Conservation (phyloP, 2,888 invertebrate genomes). For the Caenorhabditis sp. region DNA sequence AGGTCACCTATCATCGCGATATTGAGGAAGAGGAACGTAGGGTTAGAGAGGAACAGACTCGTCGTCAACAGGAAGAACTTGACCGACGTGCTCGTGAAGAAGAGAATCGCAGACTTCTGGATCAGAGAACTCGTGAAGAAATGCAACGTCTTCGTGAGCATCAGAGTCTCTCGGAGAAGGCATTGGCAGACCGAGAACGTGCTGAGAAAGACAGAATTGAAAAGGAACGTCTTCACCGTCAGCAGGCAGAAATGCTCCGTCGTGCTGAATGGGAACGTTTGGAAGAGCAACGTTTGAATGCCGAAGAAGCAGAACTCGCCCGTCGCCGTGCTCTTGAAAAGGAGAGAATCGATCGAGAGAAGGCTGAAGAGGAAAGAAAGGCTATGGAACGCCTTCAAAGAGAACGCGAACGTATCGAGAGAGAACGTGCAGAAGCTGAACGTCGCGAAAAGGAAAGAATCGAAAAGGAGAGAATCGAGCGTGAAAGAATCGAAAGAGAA, state of each 20-base stretch:
- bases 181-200: constrained; percentile 75
- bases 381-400: constrained; percentile 66
- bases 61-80: constrained; percentile 60
- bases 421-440: constrained; percentile 76
- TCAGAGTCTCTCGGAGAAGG: constrained; percentile 74
- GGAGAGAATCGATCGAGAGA: constrained; percentile 74
- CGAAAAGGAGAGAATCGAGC: constrained; percentile 73
- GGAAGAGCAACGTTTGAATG: constrained; percentile 73
- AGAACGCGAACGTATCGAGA: constrained; percentile 73
- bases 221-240: constrained; percentile 58
- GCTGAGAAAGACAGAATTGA: constrained; percentile 76
- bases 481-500: constrained; percentile 72
- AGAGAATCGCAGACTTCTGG: constrained; percentile 76
- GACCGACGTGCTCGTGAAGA: constrained; percentile 76
- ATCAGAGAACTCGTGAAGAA: constrained; percentile 77
- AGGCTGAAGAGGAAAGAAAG: constrained; percentile 60
- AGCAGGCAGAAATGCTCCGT: constrained; percentile 68
- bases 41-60: constrained; percentile 76
- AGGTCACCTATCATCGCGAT: constrained; percentile 71
- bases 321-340: constrained; percentile 67
- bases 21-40: constrained; percentile 82
- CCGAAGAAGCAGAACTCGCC: constrained; percentile 73
- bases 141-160: constrained; percentile 76
- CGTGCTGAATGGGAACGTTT: constrained; percentile 80
- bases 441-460: constrained; percentile 72